Conservation (phyloP, 2,888 invertebrate genomes). For the Plebejus argus region DNA sequence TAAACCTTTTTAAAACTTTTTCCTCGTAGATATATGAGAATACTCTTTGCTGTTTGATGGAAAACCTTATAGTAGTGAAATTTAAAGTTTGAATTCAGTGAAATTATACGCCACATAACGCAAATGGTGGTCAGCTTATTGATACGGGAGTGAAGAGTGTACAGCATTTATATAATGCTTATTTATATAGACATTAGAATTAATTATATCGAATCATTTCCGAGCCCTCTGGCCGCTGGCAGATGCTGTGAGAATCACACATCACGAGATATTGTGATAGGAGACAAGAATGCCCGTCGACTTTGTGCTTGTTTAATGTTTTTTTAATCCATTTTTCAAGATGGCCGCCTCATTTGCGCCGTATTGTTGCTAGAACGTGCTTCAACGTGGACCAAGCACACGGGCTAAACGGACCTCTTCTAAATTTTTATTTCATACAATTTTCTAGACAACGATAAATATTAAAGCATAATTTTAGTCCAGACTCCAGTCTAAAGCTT, state of each 20-base stretch:
- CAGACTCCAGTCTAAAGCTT: no score
- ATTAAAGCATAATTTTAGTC: not conserved
- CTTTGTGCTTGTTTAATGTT: conserved; percentile 40
- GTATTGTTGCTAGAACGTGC: conserved; percentile 53
- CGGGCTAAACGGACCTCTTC: conserved; percentile 37
- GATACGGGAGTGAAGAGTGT: not conserved
- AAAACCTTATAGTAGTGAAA: no score
- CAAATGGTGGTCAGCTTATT: not conserved
- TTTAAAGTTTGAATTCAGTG: no score
- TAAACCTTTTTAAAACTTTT: no score
- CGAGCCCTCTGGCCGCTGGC: not conserved
- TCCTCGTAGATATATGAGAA: no score
- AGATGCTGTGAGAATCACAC: conserved; percentile 26
- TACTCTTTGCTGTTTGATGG: no score
- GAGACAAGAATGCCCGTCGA: conserved; percentile 40
- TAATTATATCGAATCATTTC: conserved; percentile 22
- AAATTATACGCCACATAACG: not conserved
- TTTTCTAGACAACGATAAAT: not conserved
- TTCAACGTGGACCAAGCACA: conserved; percentile 36
- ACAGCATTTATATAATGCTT: not conserved
- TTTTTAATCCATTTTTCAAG: conserved; percentile 50
- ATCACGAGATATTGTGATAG: conserved; percentile 37
- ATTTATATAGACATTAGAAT: conserved; percentile 5
- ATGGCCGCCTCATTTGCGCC: conserved; percentile 61
- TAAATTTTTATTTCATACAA: not conserved